Evolutionary conservation across 2,113 vertebrate species (phyloP).

Genomic region (Isichthys henryi): DNA sequence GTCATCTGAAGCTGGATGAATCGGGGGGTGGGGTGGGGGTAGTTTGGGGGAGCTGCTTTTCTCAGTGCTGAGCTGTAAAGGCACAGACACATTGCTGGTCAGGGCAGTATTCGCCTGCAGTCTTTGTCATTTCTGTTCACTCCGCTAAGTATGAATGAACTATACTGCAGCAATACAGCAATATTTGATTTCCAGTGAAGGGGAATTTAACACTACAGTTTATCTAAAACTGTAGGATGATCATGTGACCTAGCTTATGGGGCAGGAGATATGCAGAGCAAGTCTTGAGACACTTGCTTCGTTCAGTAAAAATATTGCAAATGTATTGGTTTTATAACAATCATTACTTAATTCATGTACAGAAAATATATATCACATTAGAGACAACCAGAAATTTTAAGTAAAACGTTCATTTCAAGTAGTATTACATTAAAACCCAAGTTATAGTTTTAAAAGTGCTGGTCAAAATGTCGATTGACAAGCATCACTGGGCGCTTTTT

Average conservation of each 20-base stretch:
- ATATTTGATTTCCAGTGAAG: neutral
- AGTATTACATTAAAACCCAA: neutral
- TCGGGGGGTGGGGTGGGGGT: neutral
- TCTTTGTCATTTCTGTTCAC: neutral
- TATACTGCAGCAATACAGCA: neutral
- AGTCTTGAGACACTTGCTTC: neutral
- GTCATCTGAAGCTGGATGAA: neutral
- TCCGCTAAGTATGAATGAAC: neutral
- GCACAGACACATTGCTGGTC: neutral
- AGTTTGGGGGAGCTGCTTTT: neutral
- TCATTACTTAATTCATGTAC: neutral
- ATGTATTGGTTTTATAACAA: neutral
- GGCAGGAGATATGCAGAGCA: neutral
- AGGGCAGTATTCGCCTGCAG: neutral
- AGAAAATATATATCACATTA: neutral
- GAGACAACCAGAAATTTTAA: neutral
- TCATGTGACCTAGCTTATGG: neutral
- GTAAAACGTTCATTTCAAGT: neutral
- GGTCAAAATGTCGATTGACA: neutral
- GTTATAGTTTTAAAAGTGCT: neutral
- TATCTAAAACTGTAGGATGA: neutral
- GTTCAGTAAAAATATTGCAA: neutral
- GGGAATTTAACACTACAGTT: neutral
- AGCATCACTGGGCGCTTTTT: neutral
- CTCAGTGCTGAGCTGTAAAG: neutral